phyloP scores from a whole-genome alignment of 64 coral and sea anemone species.

The Actinia tenebrosa region DNA sequence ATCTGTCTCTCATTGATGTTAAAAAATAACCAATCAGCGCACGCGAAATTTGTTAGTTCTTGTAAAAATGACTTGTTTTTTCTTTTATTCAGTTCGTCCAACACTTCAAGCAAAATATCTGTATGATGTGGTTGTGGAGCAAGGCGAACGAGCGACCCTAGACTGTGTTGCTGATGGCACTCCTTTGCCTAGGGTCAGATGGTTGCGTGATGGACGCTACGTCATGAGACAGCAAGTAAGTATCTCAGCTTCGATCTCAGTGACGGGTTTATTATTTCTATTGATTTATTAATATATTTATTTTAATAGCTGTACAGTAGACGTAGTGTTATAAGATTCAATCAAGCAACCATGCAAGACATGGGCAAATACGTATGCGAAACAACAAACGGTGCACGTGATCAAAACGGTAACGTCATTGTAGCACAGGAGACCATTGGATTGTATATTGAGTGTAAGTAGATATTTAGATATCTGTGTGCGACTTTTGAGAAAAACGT shows the following conservation, averaged over 20 bases:
- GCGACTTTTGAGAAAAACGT: no score
- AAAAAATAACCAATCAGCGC: no score
- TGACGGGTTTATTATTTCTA: no score
- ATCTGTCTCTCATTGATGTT: no score
- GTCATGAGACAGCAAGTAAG: constrained; percentile 39
- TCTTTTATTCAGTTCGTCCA: constrained; percentile 16
- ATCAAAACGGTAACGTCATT: constrained; percentile 33
- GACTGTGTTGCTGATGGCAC: constrained; percentile 21
- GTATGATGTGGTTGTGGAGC: background rate
- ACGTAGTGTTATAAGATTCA: constrained; percentile 18
- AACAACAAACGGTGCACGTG: constrained; percentile 29
- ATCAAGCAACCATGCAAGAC: constrained; percentile 15
- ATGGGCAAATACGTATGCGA: constrained; percentile 45
- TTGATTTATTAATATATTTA: background rate
- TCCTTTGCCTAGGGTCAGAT: constrained; percentile 24
- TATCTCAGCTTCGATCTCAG: no score
- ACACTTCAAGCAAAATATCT: constrained; percentile 10
- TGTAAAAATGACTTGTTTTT: background rate
- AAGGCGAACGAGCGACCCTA: background rate
- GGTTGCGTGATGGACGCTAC: constrained; percentile 25
- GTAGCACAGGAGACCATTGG: background rate
- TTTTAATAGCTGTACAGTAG: background rate
- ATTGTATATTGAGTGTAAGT: constrained; percentile 40
- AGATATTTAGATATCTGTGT: no score
- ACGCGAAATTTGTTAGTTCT: no score